Base-by-base conservation (phyloP, 2,888 invertebrate species). In the Pammene fasciana region DNA sequence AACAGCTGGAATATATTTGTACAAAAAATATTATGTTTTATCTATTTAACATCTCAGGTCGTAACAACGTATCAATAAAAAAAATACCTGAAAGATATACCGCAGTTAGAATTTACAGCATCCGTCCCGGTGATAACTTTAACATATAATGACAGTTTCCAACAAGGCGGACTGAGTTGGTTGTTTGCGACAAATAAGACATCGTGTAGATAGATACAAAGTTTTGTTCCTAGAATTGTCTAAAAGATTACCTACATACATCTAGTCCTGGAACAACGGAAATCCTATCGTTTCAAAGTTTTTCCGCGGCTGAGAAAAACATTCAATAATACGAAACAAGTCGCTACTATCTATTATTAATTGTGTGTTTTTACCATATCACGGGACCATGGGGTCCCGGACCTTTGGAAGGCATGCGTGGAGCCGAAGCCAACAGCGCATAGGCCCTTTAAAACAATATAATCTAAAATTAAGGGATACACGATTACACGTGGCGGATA, bases 111-210 rank as follows among this genome's bases (percentile, higher is more conserved):
- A 38, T 55, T 55, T 38, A 14, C 36, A 36, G 38, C 56, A 16
- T 48, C 10, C 38, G 56, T 48, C 48, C 56, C 5, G 34, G 54
- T 54, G 43, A 54, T 64, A 54, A 64, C 64, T 45, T 41, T 41
- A 45, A 43, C 52, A 50, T 54, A 54, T 43, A 64, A 64, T 54
- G 64, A 54, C 8, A 43, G 64, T 54, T 54, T 54, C 45, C 11
- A 43, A 57, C 52, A n/a, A 64, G 54, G 45, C 34, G 41, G 26
- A 52, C 10, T 5, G 8, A 54, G 43, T 45, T 54, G 18, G 56
- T 43, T 57, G 18, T 64, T 64, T 64, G 54, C 54, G 41, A 64
- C 54, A 45, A 45, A 62, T 26, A 26, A 26, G 26, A 26, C 26
- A 26, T 34, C 0, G 38, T 9, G 38, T 38, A 9, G 38, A 38